Evolutionary conservation across 1,140 invertebrate species (phyloP).

Genomic region (Frieseomelitta varia): DNA sequence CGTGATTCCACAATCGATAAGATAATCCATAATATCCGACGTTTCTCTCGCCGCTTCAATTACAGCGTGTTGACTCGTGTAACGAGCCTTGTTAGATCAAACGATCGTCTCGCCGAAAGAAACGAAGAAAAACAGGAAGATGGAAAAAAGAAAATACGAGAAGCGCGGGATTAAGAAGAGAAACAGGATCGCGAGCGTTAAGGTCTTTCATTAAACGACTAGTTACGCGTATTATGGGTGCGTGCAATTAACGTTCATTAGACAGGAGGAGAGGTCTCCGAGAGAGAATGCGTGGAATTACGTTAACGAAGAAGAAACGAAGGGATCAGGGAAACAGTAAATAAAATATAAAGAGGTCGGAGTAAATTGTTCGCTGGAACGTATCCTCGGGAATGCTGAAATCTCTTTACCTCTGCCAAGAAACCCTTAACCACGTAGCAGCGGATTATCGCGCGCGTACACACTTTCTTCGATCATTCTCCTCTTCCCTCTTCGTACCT

Average conservation of each 20-base stretch:
- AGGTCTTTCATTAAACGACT: constrained; percentile 36
- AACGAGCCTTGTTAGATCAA: background rate
- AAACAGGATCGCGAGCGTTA: constrained; percentile 19
- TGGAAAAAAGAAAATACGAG: no score
- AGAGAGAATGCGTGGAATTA: constrained; percentile 42
- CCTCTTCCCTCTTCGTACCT: background rate
- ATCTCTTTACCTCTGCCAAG: constrained; percentile 8
- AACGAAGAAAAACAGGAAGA: background rate
- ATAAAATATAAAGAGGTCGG: constrained; percentile 39
- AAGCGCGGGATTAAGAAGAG: constrained; percentile 10
- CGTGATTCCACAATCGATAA: background rate
- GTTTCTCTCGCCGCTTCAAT: background rate
- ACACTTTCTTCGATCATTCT: constrained; percentile 32
- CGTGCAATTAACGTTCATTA: constrained; percentile 52
- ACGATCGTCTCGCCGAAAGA: no score
- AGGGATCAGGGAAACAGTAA: constrained; percentile 40
- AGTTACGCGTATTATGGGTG: constrained; percentile 35
- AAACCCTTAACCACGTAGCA: constrained; percentile 21
- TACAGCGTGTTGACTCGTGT: background rate
- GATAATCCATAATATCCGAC: background rate
- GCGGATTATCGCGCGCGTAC: constrained; percentile 20
- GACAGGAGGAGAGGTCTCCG: background rate
- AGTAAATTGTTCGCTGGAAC: constrained; percentile 51
- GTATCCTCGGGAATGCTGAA: constrained; percentile 39
- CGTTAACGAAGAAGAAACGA: constrained; percentile 39